These are phyloP conservation scores for Xiphophorus couchianus DNA, from an alignment of 2,113 vertebrate species.

Conservation along the genomic window DNA sequence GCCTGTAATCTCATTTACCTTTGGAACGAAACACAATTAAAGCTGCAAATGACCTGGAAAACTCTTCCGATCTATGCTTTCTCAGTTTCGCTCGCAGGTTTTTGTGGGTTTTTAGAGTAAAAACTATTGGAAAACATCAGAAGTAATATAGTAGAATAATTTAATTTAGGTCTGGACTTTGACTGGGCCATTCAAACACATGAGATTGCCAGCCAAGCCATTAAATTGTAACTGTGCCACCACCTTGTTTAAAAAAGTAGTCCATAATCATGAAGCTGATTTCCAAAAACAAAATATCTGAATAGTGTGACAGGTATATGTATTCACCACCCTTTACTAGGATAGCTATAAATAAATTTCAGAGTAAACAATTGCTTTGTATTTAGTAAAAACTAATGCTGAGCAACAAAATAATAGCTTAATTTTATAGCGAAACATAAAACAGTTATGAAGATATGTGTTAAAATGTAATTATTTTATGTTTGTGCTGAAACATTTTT, in stretches of 20 bases:
- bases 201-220: background rate
- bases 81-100: background rate
- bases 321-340: too few species aligned
- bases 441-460: background rate
- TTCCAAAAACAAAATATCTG: too few species aligned
- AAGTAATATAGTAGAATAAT: background rate
- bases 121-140: background rate
- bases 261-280: too few species aligned
- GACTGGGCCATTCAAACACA: background rate
- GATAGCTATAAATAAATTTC: background rate
- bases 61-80: background rate
- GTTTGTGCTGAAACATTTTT: too few species aligned
- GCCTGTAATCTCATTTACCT: constrained; percentile 13
- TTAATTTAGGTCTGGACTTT: background rate
- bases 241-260: too few species aligned
- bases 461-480: too few species aligned
- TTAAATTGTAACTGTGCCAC: background rate
- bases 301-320: too few species aligned
- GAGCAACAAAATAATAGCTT: background rate
- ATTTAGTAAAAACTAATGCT: background rate
- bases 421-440: background rate
- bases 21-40: constrained; percentile 6
- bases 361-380: background rate
- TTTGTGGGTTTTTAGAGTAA: background rate
- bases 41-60: background rate